These are phyloP conservation scores for Xenopus petersii DNA, from an alignment of 2,797 vertebrate species.

Conservation along the genomic window DNA sequence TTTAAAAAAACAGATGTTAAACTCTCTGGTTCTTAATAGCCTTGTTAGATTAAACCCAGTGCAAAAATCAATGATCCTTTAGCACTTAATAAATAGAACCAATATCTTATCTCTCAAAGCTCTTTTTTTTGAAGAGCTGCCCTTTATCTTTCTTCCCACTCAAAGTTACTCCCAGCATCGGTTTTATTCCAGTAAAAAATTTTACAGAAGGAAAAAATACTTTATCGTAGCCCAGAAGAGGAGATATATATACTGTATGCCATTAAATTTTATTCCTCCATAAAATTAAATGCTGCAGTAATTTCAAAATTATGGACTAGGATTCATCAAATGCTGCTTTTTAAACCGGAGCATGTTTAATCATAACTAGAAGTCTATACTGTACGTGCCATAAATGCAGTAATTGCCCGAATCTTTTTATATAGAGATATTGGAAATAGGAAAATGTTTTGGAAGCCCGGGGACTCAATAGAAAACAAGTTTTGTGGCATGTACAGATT, in stretches of 20 bases:
- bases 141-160: not conserved
- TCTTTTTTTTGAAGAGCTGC: not conserved
- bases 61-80: not conserved
- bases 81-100: not conserved
- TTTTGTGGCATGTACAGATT: no score
- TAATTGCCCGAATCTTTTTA: no score
- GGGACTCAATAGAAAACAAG: no score
- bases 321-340: not conserved
- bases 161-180: not conserved
- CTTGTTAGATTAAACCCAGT: not conserved
- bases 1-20: slow-evolving; percentile 1
- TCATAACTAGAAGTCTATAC: no score
- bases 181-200: not conserved
- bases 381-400: no score
- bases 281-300: slow-evolving; percentile 4
- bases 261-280: not conserved
- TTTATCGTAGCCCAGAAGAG: not conserved
- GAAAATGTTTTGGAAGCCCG: no score
- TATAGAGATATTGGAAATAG: no score
- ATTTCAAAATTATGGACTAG: not conserved
- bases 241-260: not conserved
- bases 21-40: not conserved
- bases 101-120: not conserved
- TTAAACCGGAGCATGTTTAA: not conserved
- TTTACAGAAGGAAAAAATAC: not conserved